Conservation (phyloP, 2,113 vertebrate species). For the Cranoglanis bouderius region DNA sequence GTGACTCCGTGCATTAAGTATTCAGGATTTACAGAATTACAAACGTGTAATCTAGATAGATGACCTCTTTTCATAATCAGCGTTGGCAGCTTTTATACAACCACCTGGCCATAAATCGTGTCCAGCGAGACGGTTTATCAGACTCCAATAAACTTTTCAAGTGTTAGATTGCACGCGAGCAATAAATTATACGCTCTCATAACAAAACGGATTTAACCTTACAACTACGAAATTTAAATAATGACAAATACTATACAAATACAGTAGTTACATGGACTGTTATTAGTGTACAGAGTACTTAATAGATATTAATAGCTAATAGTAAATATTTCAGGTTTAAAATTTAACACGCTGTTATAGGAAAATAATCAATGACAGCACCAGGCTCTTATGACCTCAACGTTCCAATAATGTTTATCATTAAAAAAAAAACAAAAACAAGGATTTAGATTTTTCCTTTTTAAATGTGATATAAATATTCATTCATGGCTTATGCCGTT, state of each 20-base stretch:
- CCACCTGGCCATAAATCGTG: not conserved
- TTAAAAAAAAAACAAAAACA: no score
- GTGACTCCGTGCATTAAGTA: not conserved
- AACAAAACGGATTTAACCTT: not conserved
- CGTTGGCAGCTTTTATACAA: not conserved
- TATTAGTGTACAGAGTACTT: not conserved
- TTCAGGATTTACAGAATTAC: not conserved
- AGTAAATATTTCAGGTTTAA: not conserved
- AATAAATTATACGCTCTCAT: not conserved
- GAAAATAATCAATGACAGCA: not conserved
- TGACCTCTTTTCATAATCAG: conserved; percentile 1
- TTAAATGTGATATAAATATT: not conserved
- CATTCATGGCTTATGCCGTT: not conserved
- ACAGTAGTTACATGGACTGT: not conserved
- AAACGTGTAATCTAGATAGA: not conserved
- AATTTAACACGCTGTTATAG: not conserved
- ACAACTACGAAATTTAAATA: not conserved
- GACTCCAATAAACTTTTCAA: not conserved
- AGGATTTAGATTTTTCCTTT: not conserved
- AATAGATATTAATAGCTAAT: not conserved
- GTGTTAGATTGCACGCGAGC: conserved; percentile 7
- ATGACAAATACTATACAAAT: not conserved
- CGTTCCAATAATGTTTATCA: no score
- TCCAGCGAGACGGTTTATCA: conserved; percentile 41
- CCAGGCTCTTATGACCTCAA: no score